These are phyloP conservation scores for Nemotelus pantherinus DNA, from an alignment of 2,888 invertebrate species.

Conservation along the genomic window DNA sequence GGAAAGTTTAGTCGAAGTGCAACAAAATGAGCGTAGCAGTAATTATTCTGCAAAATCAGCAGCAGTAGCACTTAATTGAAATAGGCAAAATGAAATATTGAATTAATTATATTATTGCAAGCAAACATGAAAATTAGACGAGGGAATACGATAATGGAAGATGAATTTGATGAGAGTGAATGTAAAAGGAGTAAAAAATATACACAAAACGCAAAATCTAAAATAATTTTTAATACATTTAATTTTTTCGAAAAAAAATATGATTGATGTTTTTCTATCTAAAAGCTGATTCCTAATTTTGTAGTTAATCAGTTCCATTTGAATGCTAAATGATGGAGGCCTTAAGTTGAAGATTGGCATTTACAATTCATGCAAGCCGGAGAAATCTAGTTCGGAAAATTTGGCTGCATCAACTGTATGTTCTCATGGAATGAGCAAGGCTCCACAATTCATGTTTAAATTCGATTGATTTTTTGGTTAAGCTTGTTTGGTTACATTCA, in stretches of 20 bases:
- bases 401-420: not conserved
- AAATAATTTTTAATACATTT: conserved; percentile 40
- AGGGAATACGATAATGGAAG: not conserved
- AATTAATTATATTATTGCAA: not conserved
- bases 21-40: not conserved
- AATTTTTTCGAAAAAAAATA: conserved; percentile 20
- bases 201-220: conserved; percentile 29
- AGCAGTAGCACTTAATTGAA: not conserved
- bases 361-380: too few relatives aligned
- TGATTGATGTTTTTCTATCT: too few relatives aligned
- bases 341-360: too few relatives aligned
- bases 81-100: not conserved
- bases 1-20: not conserved
- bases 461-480: too few relatives aligned
- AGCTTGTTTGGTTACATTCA: too few relatives aligned
- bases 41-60: conserved; percentile 2
- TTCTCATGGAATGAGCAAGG: not conserved
- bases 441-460: not conserved
- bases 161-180: conserved; percentile 24
- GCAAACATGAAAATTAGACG: not conserved
- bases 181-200: conserved; percentile 28
- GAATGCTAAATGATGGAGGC: too few relatives aligned
- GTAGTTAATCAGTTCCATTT: too few relatives aligned
- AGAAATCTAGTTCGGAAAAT: too few relatives aligned
- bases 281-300: too few relatives aligned